Evolutionary conservation across 2,888 invertebrate genomes (phyloP).

Genomic region (Lasioglossum calceatum): DNA sequence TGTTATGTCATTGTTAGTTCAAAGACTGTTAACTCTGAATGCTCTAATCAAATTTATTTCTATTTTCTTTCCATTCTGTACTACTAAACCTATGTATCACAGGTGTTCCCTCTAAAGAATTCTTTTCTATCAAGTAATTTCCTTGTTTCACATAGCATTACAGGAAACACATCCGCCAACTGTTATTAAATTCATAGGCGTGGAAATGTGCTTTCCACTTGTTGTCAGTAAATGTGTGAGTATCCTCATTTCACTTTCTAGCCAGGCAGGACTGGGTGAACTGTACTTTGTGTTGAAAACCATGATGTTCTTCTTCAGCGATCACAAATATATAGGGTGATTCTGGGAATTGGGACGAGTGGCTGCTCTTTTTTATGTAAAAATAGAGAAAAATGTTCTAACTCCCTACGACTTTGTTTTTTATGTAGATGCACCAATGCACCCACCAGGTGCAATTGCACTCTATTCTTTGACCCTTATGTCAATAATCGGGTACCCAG

Average conservation of each 20-base stretch:
- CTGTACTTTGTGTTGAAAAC: conserved; percentile 47
- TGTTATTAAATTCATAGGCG: conserved; percentile 32
- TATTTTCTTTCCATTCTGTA: background rate
- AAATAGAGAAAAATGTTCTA: too few species aligned
- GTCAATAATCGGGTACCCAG: too few species aligned
- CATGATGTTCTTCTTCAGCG: conserved; percentile 43
- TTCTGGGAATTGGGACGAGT: too few species aligned
- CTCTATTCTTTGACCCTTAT: too few species aligned
- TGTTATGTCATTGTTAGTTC: background rate
- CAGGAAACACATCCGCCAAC: background rate
- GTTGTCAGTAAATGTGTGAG: conserved; percentile 47
- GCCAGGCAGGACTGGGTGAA: conserved; percentile 42
- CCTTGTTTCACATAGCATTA: background rate
- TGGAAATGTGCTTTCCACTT: conserved; percentile 58
- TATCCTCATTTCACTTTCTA: conserved; percentile 71
- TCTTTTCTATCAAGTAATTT: background rate
- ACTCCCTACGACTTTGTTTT: too few species aligned
- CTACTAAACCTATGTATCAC: background rate
- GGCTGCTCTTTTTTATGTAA: too few species aligned
- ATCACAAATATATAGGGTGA: conserved; percentile 12
- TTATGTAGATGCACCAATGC: too few species aligned
- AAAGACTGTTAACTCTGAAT: background rate
- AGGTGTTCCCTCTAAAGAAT: background rate
- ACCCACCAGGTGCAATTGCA: too few species aligned
- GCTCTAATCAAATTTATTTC: background rate